Percentiles rank a stretch among this genome's conserved stretches.
Evolutionary conservation across 1,140 invertebrate species (phyloP).

Genomic region (Tribolium madens): DNA sequence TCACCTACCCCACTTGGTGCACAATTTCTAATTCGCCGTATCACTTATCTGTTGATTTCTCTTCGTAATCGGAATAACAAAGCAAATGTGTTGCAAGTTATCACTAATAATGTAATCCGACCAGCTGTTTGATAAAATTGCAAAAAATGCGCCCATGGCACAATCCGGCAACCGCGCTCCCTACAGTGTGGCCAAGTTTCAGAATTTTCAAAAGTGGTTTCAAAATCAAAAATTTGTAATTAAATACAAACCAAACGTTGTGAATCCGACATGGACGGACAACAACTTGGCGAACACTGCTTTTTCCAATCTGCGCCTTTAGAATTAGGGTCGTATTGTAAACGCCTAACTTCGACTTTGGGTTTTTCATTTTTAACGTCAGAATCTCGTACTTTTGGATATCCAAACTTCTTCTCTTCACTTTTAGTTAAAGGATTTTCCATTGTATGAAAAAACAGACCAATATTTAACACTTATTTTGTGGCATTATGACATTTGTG

Average conservation of each 20-base stretch:
- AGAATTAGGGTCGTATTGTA: neutral
- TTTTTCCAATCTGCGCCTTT: neutral
- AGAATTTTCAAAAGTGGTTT: neutral
- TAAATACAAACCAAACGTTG: slow-evolving; percentile 6
- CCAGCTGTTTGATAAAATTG: neutral
- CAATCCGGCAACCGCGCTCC: neutral
- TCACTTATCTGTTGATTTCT: neutral
- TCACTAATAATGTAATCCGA: neutral
- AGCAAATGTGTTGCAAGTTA: neutral
- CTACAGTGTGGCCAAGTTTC: slow-evolving; percentile 10
- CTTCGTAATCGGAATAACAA: neutral
- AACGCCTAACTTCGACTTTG: slow-evolving; percentile 49
- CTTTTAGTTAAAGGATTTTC: slow-evolving; percentile 11
- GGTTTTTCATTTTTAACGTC: slow-evolving; percentile 47
- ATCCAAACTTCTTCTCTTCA: slow-evolving; percentile 9
- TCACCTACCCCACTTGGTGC: neutral
- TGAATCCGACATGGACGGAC: neutral
- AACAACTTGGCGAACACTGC: neutral
- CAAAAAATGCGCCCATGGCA: neutral
- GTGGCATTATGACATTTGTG: slow-evolving; percentile 9
- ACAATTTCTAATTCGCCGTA: neutral
- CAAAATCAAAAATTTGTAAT: neutral
- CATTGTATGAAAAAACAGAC: slow-evolving; percentile 37
- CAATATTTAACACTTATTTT: slow-evolving; percentile 31
- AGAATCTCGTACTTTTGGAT: slow-evolving; percentile 42